Conservation (phyloP, 2,888 invertebrate species). For the Parnassius glacialis region DNA sequence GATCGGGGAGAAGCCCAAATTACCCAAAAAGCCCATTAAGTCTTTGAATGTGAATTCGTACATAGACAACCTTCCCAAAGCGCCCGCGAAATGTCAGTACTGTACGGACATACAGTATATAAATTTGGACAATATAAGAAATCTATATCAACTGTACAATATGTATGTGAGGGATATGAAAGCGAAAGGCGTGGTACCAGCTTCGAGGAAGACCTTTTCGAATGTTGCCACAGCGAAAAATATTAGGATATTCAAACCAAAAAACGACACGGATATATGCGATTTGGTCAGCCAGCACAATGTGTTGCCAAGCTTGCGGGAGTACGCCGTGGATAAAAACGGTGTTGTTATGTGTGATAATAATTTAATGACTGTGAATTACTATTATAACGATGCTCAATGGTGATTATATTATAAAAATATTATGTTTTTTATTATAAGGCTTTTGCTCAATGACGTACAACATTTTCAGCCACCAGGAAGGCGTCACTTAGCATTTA, state of each 20-base stretch:
- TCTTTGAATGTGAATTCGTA: constrained; percentile 48
- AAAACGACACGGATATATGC: constrained; percentile 53
- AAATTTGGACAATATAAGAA: constrained; percentile 47
- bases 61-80: constrained; percentile 52
- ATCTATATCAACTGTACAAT: constrained; percentile 52
- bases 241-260: constrained; percentile 56
- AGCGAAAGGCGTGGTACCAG: constrained; percentile 36
- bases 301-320: constrained; percentile 30
- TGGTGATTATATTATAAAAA: constrained; percentile 25
- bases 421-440: not conserved
- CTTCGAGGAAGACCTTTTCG: constrained; percentile 59
- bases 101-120: constrained; percentile 48
- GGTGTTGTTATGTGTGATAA: constrained; percentile 21
- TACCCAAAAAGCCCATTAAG: constrained; percentile 46
- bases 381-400: constrained; percentile 30
- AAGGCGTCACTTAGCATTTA: too few relatives aligned
- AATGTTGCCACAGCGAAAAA: constrained; percentile 49
- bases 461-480: too few relatives aligned
- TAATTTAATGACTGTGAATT: constrained; percentile 17
- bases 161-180: constrained; percentile 49
- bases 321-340: constrained; percentile 17
- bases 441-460: too few relatives aligned
- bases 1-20: constrained; percentile 36
- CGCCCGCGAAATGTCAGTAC: constrained; percentile 45
- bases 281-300: constrained; percentile 51